Conservation (phyloP, 2,888 invertebrate species). For the Rhyacophila evoluta region DNA sequence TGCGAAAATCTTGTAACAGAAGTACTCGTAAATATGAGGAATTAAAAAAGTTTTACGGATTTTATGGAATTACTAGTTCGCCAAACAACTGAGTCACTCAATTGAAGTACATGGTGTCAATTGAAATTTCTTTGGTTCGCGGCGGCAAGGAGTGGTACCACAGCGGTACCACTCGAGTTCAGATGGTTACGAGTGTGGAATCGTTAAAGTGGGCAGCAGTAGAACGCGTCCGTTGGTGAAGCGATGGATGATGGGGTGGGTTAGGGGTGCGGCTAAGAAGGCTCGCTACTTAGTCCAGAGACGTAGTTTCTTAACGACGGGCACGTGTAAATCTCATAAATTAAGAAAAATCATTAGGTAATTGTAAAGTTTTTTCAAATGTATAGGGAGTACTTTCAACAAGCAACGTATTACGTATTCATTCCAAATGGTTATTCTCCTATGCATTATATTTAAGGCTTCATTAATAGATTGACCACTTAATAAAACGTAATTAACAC, state of each 20-base stretch:
- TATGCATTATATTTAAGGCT: no score
- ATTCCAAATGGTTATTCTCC: no score
- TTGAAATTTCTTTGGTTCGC: constrained; percentile 35
- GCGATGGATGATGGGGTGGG: background rate
- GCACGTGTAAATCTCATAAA: background rate
- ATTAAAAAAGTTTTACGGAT: background rate
- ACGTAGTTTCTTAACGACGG: background rate
- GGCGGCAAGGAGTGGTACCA: background rate
- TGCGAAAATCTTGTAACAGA: no score
- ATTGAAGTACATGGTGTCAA: constrained; percentile 34
- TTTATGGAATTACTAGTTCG: background rate
- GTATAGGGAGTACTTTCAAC: no score
- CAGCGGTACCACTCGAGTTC: background rate
- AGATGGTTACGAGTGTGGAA: constrained; percentile 39
- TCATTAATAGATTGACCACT: no score
- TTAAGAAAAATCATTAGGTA: no score
- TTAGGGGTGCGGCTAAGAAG: background rate
- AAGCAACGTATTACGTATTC: no score
- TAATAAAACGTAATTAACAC: no score
- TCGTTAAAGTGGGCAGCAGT: constrained; percentile 35
- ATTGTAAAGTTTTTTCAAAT: no score
- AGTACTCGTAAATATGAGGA: no score
- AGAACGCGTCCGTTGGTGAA: background rate
- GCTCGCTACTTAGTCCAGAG: background rate
- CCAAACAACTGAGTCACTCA: background rate